phyloP scores from a whole-genome alignment of 2,797 vertebrate genomes.

The Paratrypauchen microcephalus region DNA sequence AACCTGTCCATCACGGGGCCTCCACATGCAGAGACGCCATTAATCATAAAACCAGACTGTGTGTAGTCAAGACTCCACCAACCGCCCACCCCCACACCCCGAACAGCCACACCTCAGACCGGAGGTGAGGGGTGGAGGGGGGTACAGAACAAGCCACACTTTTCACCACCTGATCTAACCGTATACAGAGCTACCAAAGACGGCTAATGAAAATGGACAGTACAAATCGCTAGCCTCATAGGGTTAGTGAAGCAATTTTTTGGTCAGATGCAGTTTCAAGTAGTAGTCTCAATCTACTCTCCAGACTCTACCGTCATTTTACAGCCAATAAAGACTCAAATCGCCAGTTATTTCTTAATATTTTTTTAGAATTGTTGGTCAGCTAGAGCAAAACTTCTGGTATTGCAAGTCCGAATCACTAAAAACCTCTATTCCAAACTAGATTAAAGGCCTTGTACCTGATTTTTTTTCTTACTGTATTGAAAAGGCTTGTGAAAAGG shows the following conservation, averaged over 20 bases:
- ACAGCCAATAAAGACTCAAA: too few relatives aligned
- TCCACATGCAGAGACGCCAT: constrained; percentile 56
- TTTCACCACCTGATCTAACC: constrained; percentile 15
- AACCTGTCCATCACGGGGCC: constrained; percentile 49
- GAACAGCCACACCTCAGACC: constrained; percentile 32
- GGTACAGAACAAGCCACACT: constrained; percentile 28
- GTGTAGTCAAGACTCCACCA: not conserved
- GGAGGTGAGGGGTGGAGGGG: constrained; percentile 10
- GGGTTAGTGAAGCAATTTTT: not conserved
- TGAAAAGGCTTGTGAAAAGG: too few relatives aligned
- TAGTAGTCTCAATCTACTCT: too few relatives aligned
- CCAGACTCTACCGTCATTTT: too few relatives aligned
- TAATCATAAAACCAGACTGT: constrained; percentile 44
- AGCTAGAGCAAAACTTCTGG: not conserved
- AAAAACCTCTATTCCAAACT: too few relatives aligned
- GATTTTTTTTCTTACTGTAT: too few relatives aligned
- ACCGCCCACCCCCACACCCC: constrained; percentile 2
- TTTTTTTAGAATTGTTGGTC: too few relatives aligned
- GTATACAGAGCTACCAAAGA: not conserved
- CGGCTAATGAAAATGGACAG: not conserved
- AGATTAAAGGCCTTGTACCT: too few relatives aligned
- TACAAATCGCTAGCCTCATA: not conserved
- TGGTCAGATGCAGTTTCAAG: not conserved
- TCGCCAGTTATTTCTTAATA: too few relatives aligned
- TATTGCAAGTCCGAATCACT: too few relatives aligned